Base-by-base conservation (phyloP, 2,113 vertebrate species). In the Seriola aureovittata region DNA sequence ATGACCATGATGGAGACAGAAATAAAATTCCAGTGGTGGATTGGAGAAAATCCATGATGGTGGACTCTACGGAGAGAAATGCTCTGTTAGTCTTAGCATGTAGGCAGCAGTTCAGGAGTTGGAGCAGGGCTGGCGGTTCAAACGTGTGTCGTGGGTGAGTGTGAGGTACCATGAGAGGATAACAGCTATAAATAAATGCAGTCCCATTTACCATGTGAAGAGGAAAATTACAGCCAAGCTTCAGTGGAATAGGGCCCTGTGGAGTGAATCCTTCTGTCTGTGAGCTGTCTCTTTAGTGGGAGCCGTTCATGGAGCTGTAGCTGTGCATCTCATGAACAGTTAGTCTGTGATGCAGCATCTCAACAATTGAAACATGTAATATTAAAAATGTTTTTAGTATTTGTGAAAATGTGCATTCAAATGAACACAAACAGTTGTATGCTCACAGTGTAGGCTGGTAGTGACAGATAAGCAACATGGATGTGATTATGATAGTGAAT, bases 201-300 rank as follows among this genome's bases (percentile, higher is more conserved):
- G 76, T 77, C 81, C 79, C 29, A 89, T 89, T 88, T 72, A 74
- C 72, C 48, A 81, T 13, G 65, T 34, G 75, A 48, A 85, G 74
- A 81, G 74, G 76, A 54, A 86, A 76, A 85, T 86, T 75, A 60
- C 86, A 72, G 76, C 40, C 57, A 9, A 60, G 75, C 71, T 72
- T 76, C 44, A 48, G 69, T 17, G 13, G 75, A 81, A 82, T 62
- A 52, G 34, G 74, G 42, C 74, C 75, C 72, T 2, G 8, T 50
- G 40, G 82, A 75, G 71, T 6, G 0, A 77, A 71, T 34, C 77
- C 66, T 71, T 84, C 72, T 82, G 85, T 82, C 44, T 59, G 17
- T 48, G 40, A 73, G 69, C 71, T 42, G 57, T 67, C 59, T 62
- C 75, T 60, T 70, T 73, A 79, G 72, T 34, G 25, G 54, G 29